Evolutionary conservation across 2,888 invertebrate genomes (phyloP), one percentile per base, ranked within the genome.

Genomic region (Rotaria socialis): DNA sequence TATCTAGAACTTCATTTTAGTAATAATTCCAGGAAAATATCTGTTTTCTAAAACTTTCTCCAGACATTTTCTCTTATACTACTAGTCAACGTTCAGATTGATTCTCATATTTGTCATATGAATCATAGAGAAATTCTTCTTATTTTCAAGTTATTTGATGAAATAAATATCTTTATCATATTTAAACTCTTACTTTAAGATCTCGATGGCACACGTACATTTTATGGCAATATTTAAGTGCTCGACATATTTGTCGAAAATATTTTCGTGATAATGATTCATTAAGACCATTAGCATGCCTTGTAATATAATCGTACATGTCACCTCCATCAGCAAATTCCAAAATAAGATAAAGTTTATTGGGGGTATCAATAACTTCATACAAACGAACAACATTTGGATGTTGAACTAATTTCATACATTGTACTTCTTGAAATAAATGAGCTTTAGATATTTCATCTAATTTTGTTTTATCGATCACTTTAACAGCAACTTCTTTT

Each of bases 371-470:
- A 90, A 99, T 99, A 88, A 99, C 98, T 93, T 99, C 97, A 92
- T 99, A 99, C 85, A 99, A 93, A 87, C 97, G 93, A 85, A 99
- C 98, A 74, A 99, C 97, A 92, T 99, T 96, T 58, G 98, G 97
- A 92, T 99, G 99, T 91, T 99, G 98, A 85, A 99, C 98, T 89
- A 99, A 92, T 92, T 98, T 98, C 97, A 98, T 98, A 91, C 97
- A 98, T 88, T 96, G 94, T 88, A 96, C 93, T 94, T 95, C 92
- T 88, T 91, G 91, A 88, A 91, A 91, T 89, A 99, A 94, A 93
- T 99, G 97, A 87, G 96, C 94, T 90, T 95, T 94, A 35, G 97
- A 97, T 74, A 96, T 94, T 89, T 96, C 96, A 92, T 99, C 98
- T 89, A 99, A 92, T 92, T 97, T 97, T 89, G 95, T 96, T 92